Evolutionary conservation across 2,797 vertebrate genomes (phyloP), one percentile per base, ranked within the genome.

Genomic region (Gallinago nigripennis): DNA sequence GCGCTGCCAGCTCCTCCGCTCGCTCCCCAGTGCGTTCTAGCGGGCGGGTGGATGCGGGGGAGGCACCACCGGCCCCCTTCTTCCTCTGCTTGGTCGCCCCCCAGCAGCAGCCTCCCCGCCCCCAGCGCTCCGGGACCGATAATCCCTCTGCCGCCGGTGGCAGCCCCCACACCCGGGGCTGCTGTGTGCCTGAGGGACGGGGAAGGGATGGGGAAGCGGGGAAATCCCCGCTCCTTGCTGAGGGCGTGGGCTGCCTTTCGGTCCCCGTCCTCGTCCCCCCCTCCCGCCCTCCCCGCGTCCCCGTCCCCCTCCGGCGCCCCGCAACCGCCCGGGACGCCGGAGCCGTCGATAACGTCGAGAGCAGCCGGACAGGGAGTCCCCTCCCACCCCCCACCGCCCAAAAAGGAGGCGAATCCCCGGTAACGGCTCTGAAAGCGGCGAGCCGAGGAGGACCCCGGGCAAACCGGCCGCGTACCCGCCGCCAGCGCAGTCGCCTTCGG

Each of bases 401-500:
- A 45, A 45, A 97, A 97, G 96, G 94, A 97, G 97, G 92, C 92
- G 97, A 97, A 97, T 97, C 97, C 97, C 97, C 97, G 93, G 97
- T 97, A 97, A 96, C 97, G 91, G 96, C 97, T 95, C 98, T 95
- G 94, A 97, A 98, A 97, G 96, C 97, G 94, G 97, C 92, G 92
- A 72, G 97, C 95, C 88, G 95, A 97, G 97, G 91, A 97, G 97
- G 96, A 96, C 94, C 97, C 95, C 70, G 90, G 97, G 98, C 97
- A 97, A 97, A 97, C 97, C 98, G 92, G 98, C 96, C 97, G 96
- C 92, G 97, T 93, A 95, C 98, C 97, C 95, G 93, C 98, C 97
- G 98, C 96, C 96, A 97, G 93, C 97, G 98, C 98, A 96, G 98
- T 96, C 91, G 96, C 96, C 98, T 98, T 97, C 93, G 91, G 84